These are phyloP conservation scores for Nasua narica DNA, from an alignment of 2,797 vertebrate species.

Conservation along the genomic window DNA sequence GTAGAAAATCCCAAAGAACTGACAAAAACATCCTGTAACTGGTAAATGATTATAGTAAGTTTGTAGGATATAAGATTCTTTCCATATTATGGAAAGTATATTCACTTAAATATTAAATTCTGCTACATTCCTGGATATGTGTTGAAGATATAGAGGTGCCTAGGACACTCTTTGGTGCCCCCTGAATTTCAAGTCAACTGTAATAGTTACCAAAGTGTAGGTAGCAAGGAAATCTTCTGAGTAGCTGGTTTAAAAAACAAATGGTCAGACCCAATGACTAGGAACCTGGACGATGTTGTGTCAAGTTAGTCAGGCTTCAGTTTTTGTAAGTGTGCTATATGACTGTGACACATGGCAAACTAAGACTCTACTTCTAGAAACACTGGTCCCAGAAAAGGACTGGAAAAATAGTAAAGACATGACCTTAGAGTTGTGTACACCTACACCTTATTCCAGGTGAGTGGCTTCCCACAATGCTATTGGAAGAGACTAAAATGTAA, in stretches of 20 bases:
- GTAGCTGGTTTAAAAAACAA: neutral
- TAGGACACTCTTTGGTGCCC: neutral
- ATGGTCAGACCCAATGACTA: neutral
- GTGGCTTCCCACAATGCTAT: neutral
- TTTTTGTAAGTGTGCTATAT: neutral
- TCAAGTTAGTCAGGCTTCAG: neutral
- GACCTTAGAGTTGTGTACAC: neutral
- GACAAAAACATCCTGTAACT: neutral
- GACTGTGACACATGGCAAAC: neutral
- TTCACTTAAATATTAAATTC: neutral
- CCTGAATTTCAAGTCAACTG: neutral
- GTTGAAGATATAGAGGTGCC: neutral
- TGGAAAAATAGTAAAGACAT: neutral
- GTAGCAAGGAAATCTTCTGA: neutral
- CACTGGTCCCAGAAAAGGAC: neutral
- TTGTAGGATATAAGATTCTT: neutral
- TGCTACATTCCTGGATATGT: neutral
- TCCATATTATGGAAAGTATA: neutral
- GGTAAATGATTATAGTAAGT: neutral
- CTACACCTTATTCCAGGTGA: neutral
- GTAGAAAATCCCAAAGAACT: neutral
- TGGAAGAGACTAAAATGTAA: neutral
- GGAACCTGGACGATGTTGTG: neutral
- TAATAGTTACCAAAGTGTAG: neutral
- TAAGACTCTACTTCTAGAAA: neutral